Conservation (phyloP, 2,888 invertebrate species). For the Phaonia tiefii region DNA sequence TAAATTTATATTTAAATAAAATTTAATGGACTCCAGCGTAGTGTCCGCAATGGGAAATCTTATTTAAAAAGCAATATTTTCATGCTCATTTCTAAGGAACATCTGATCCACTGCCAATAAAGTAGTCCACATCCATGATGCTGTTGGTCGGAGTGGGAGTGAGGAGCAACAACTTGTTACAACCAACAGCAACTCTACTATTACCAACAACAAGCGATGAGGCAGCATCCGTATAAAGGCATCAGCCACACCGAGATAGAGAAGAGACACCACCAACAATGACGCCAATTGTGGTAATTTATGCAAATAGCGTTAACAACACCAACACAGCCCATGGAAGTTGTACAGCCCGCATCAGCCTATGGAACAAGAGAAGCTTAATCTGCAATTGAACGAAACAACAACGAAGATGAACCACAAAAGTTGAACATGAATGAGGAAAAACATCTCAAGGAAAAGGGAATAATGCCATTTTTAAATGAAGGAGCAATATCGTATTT, state of each 20-base stretch:
- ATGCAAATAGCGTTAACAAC: slow-evolving; percentile 68
- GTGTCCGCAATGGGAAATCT: slow-evolving; percentile 44
- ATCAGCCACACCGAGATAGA: background rate
- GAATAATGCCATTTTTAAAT: slow-evolving; percentile 58
- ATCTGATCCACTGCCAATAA: slow-evolving; percentile 63
- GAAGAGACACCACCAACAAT: slow-evolving; percentile 65
- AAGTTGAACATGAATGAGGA: slow-evolving; percentile 35
- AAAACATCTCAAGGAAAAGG: slow-evolving; percentile 57
- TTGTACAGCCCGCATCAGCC: background rate
- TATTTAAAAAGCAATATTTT: slow-evolving; percentile 58
- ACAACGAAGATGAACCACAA: slow-evolving; percentile 52
- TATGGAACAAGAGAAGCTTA: slow-evolving; percentile 59
- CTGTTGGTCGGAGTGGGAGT: background rate
- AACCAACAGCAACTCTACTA: slow-evolving; percentile 12
- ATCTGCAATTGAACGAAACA: slow-evolving; percentile 63
- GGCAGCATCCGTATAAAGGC: background rate
- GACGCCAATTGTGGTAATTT: slow-evolving; percentile 70
- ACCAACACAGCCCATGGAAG: slow-evolving; percentile 37
- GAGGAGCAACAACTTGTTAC: slow-evolving; percentile 60
- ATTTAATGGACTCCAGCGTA: slow-evolving; percentile 35
- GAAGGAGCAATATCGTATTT: slow-evolving; percentile 8
- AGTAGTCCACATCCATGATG: background rate
- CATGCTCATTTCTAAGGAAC: slow-evolving; percentile 40
- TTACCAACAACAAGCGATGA: slow-evolving; percentile 1
- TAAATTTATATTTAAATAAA: slow-evolving; percentile 46